Base-by-base conservation (phyloP, 2,797 vertebrate species). In the Alauda arvensis region DNA sequence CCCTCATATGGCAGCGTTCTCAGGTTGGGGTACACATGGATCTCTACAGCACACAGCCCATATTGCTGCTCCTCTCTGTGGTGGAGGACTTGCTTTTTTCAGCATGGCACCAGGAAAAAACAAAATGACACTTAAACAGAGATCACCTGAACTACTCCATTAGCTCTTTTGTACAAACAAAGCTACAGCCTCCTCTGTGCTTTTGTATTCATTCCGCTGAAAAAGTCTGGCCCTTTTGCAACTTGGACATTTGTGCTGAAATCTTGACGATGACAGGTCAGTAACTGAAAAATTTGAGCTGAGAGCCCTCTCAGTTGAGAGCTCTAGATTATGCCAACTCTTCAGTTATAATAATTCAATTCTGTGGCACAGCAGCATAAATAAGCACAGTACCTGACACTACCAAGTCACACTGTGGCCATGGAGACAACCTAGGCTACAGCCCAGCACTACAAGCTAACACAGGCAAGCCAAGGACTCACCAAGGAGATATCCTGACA, bases 351-450 rank as follows among this genome's bases (percentile, higher is more conserved):
- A 14, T 8, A 28, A 18, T 16, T 68, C 24, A 18, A 8, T 20
- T 39, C 6, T 8, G 8, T 2, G 28, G 55, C 31, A n/a, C 5
- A 53, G 43, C 26, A 68, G 39, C 3, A 37, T 0, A 5, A 61
- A 61, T 1, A 11, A 79, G 26, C 0, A 0, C 0, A 1, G 68
- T 13, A 59, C 28, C 48, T 1, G 1, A 31, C 23, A 34, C 18
- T 3, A n/a, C 15, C 6, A 26, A 31, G 8, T 9, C 18, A 57
- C 21, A 2, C 1, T 19, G 23, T 3, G 43, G 48, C 24, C 40
- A 46, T 26, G 59, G 11, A 85, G 40, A 43, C 19, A 26, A 24
- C 0, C 23, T 26, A 31, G 10, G 2, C 21, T 24, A 52, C 51
- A 48, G 7, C 18, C 13, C 6, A 3, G 48, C 21, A 8, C 11